Evolutionary conservation across 2,797 vertebrate genomes (phyloP).

Genomic region (Yasuhikotakia modesta): DNA sequence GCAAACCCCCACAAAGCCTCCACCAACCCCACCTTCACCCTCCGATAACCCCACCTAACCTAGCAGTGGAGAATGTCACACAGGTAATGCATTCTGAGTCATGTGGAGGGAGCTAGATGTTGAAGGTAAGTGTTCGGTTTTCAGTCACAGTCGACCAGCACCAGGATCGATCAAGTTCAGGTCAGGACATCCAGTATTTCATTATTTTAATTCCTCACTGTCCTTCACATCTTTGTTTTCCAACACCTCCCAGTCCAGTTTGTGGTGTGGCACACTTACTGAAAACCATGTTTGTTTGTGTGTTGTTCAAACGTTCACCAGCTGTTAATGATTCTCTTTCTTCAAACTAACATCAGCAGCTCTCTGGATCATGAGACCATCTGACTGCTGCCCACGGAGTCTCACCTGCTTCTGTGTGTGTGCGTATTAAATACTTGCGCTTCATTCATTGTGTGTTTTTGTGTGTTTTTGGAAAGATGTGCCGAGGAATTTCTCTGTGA

Average conservation of each 20-base stretch:
- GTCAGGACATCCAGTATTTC: constrained; percentile 8
- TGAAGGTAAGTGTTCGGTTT: constrained; percentile 71
- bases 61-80: constrained; percentile 64
- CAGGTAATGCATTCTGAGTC: constrained; percentile 72
- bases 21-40: constrained; percentile 59
- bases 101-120: constrained; percentile 47
- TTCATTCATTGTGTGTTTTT: constrained; percentile 48
- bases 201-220: constrained; percentile 26
- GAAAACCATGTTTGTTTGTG: constrained; percentile 12
- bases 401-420: constrained; percentile 4
- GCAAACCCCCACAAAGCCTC: constrained; percentile 37
- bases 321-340: constrained; percentile 63
- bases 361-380: constrained; percentile 47
- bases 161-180: background rate
- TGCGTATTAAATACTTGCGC: constrained; percentile 20
- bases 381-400: constrained; percentile 1
- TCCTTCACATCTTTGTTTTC: background rate
- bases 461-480: constrained; percentile 82
- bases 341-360: constrained; percentile 48
- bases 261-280: constrained; percentile 48
- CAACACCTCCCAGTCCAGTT: constrained; percentile 48
- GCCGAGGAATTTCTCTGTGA: constrained; percentile 97
- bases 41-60: constrained; percentile 65
- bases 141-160: background rate
- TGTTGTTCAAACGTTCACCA: constrained; percentile 25